Conservation (phyloP, 2,113 vertebrate genomes). For the Callorhinus ursinus region DNA sequence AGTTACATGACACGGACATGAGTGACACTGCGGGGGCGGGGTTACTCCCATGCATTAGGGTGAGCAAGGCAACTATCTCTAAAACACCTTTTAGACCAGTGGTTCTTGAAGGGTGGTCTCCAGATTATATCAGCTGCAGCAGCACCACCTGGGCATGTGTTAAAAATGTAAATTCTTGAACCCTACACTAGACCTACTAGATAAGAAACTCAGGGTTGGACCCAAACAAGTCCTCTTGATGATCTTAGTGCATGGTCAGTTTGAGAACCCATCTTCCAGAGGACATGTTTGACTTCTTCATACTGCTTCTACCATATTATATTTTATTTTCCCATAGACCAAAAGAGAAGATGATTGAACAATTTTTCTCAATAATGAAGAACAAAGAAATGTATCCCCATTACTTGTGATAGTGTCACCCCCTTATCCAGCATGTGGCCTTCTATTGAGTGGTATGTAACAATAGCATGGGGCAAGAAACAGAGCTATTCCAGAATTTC, state of each 20-base stretch:
- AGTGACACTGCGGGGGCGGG: too few species aligned
- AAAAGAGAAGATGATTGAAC: not conserved
- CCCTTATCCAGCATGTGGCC: too few species aligned
- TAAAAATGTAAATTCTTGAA: not conserved
- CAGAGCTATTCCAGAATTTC: not conserved
- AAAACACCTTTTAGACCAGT: not conserved
- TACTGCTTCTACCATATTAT: accelerated
- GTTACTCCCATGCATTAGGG: not conserved
- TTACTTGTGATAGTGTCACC: too few species aligned
- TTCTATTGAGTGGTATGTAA: not conserved
- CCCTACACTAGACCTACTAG: not conserved
- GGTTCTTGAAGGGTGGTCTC: not conserved
- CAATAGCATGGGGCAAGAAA: accelerated
- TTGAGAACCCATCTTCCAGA: not conserved
- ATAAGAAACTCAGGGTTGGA: not conserved
- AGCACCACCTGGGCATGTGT: too few species aligned
- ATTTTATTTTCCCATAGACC: not conserved
- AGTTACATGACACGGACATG: not conserved
- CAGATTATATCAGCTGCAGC: not conserved
- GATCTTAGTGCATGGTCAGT: accelerated
- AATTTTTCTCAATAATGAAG: not conserved
- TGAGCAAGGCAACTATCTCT: not conserved
- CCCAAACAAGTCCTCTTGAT: accelerated
- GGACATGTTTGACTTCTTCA: not conserved
- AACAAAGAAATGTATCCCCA: not conserved